phyloP scores from a whole-genome alignment of 64 coral and sea anemone genomes.

The Actinia equina region DNA sequence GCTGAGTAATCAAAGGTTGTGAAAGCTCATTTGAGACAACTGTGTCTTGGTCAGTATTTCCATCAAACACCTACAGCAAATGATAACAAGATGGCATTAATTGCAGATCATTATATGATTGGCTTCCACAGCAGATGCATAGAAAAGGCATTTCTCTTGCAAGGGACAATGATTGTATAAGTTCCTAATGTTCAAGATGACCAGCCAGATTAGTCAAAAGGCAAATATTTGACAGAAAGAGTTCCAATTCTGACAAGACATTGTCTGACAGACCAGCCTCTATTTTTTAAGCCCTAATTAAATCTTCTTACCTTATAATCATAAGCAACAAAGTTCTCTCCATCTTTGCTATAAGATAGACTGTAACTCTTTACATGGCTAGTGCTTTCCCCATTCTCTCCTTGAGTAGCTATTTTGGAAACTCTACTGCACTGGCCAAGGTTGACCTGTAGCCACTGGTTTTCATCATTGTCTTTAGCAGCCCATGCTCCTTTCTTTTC shows the following conservation, averaged over 20 bases:
- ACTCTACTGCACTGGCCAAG: conserved; percentile 60
- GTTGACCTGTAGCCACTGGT: conserved; percentile 82
- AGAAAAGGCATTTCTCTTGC: no score
- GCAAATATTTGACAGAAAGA: no score
- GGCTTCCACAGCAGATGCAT: not conserved
- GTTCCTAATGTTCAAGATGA: no score
- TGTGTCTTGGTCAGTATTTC: conserved; percentile 73
- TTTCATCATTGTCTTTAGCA: conserved; percentile 69
- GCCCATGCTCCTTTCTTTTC: conserved; percentile 81
- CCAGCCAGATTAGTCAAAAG: no score
- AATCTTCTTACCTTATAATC: not conserved
- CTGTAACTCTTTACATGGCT: conserved; percentile 61
- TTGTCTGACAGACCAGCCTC: no score
- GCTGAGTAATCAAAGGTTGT: conserved; percentile 54
- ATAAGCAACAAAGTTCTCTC: conserved; percentile 53
- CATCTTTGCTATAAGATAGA: conserved; percentile 58
- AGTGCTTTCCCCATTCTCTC: conserved; percentile 47
- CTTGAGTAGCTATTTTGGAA: conserved; percentile 52
- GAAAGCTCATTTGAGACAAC: conserved; percentile 45
- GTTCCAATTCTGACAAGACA: no score
- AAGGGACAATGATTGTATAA: no score
- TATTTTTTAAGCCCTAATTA: no score
- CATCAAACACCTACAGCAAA: conserved; percentile 74
- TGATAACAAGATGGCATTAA: not conserved
- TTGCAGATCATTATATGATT: not conserved